phyloP scores from a whole-genome alignment of 2,113 vertebrate species.

The Amblyornis subalaris region DNA sequence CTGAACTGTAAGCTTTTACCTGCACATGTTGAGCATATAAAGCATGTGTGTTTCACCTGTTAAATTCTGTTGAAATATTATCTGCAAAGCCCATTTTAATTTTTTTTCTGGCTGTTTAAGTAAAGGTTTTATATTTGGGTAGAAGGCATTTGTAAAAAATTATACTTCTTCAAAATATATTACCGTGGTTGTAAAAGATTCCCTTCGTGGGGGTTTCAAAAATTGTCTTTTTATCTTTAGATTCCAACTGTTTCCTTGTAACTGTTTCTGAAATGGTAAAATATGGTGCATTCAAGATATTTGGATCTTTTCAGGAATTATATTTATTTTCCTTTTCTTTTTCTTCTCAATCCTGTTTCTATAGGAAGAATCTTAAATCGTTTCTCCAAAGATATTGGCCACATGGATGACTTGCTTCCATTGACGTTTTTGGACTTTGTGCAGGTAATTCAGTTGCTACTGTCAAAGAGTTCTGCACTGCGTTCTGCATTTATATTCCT shows the following conservation, averaged over 20 bases:
- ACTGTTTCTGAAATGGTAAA: slow-evolving; percentile 22
- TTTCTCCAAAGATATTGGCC: slow-evolving; percentile 93
- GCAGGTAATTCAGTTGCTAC: slow-evolving; percentile 82
- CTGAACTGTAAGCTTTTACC: background rate
- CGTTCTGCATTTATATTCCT: slow-evolving; percentile 36
- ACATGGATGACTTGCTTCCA: slow-evolving; percentile 90
- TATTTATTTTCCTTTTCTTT: background rate
- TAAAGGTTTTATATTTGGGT: background rate
- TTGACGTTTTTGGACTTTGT: slow-evolving; percentile 88
- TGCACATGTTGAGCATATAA: background rate
- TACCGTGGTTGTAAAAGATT: background rate
- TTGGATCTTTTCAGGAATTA: slow-evolving; percentile 17
- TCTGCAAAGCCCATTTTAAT: background rate
- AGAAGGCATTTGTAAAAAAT: background rate
- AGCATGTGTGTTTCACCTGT: background rate
- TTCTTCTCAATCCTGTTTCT: slow-evolving; percentile 49
- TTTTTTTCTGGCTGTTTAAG: background rate
- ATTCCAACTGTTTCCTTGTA: slow-evolving; percentile 2
- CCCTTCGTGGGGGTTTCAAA: background rate
- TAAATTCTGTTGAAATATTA: background rate
- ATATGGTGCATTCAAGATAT: slow-evolving; percentile 8
- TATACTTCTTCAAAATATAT: background rate
- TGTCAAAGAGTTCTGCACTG: background rate
- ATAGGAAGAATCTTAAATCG: slow-evolving; percentile 91
- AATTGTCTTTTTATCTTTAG: background rate